A percentile compares a stretch with the other conserved stretches of the same genome.
Evolutionary conservation across 2,113 vertebrate genomes (phyloP).

Genomic region (Toxotes chatareus): DNA sequence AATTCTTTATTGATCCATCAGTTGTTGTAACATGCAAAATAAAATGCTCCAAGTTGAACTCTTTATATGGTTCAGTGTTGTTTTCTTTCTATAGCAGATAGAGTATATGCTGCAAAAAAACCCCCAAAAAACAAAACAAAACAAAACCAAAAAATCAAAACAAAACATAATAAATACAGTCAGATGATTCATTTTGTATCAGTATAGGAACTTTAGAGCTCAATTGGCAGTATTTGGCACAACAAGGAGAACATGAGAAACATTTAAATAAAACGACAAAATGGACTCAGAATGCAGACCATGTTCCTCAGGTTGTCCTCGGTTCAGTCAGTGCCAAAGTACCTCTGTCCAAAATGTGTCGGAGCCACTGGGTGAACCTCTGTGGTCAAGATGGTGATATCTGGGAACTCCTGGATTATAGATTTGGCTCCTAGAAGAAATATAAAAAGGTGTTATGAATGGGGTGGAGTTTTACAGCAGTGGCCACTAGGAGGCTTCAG

Average conservation of each 20-base stretch:
- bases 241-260: slow-evolving; percentile 60
- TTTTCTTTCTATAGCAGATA: slow-evolving; percentile 13
- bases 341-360: slow-evolving; percentile 97
- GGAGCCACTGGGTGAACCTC: slow-evolving; percentile 96
- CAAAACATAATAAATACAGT: slow-evolving; percentile 58
- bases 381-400: slow-evolving; percentile 97
- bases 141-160: background rate
- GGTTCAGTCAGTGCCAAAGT: slow-evolving; percentile 94
- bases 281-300: slow-evolving; percentile 30
- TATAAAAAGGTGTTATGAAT: background rate
- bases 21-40: slow-evolving; percentile 75
- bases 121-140: no score
- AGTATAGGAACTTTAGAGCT: slow-evolving; percentile 43
- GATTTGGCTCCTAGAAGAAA: slow-evolving; percentile 91
- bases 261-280: slow-evolving; percentile 52
- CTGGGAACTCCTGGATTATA: slow-evolving; percentile 97
- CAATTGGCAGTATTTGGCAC: slow-evolving; percentile 62
- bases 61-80: slow-evolving; percentile 29
- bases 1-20: slow-evolving; percentile 73
- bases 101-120: slow-evolving; percentile 46
- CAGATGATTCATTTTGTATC: slow-evolving; percentile 9
- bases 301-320: slow-evolving; percentile 59
- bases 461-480: background rate
- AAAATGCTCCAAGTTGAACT: slow-evolving; percentile 68
- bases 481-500: background rate